These are phyloP conservation scores for Epiblema foenella DNA, from an alignment of 2,888 invertebrate species.

Conservation along the genomic window DNA sequence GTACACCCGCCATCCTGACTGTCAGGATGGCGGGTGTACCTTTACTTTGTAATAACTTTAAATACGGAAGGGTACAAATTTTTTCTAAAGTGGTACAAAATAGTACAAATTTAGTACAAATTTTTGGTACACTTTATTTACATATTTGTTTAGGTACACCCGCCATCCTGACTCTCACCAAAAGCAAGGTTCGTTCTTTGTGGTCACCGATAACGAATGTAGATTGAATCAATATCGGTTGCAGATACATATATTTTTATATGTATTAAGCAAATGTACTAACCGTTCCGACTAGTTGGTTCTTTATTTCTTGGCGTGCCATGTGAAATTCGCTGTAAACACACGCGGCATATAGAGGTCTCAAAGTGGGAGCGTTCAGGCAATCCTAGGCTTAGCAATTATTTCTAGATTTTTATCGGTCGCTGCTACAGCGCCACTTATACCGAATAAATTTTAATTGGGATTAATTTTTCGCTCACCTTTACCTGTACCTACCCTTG, in stretches of 20 bases:
- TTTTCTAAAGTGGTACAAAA: too few species aligned
- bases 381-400: slow-evolving; percentile 57
- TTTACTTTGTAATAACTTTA: too few species aligned
- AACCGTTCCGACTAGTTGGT: slow-evolving; percentile 15
- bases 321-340: slow-evolving; percentile 46
- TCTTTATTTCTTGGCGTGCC: slow-evolving; percentile 11
- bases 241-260: slow-evolving; percentile 5
- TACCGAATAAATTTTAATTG: slow-evolving; percentile 74
- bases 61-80: too few species aligned
- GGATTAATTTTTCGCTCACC: slow-evolving; percentile 64
- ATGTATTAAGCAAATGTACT: neutral
- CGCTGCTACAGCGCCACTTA: slow-evolving; percentile 57
- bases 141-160: too few species aligned
- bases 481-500: slow-evolving; percentile 29
- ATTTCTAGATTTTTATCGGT: slow-evolving; percentile 59
- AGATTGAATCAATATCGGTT: too few species aligned
- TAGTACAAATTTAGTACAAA: too few species aligned
- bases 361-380: slow-evolving; percentile 46
- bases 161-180: too few species aligned
- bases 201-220: neutral
- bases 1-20: too few species aligned
- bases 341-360: slow-evolving; percentile 51
- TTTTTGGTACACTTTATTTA: too few species aligned
- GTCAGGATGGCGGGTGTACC: too few species aligned
- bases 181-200: neutral